Conservation (phyloP, 2,797 vertebrate species). For the Spondyliosoma cantharus region DNA sequence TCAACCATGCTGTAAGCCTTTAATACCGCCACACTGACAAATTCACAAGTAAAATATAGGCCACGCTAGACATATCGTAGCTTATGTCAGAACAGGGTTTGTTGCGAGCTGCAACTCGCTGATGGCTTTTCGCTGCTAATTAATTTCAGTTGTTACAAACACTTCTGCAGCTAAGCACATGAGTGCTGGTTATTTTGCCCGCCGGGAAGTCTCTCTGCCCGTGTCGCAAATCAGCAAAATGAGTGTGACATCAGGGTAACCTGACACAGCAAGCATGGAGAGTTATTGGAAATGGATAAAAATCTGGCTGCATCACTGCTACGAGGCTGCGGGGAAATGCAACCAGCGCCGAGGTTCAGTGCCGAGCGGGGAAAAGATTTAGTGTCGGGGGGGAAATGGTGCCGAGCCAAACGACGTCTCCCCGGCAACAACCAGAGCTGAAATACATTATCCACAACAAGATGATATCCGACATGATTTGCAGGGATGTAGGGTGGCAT, state of each 20-base stretch:
- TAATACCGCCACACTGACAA: conserved; percentile 65
- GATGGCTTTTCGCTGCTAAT: conserved; percentile 57
- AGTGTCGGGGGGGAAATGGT: conserved; percentile 51
- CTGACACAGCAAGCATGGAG: conserved; percentile 43
- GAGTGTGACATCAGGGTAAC: conserved; percentile 63
- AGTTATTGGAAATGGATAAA: conserved; percentile 66
- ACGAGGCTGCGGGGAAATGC: conserved; percentile 49
- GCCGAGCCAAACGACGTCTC: conserved; percentile 60
- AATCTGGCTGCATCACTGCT: conserved; percentile 48
- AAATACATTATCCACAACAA: conserved; percentile 58
- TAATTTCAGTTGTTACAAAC: conserved; percentile 61
- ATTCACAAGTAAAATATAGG: conserved; percentile 56
- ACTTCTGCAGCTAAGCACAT: conserved; percentile 37
- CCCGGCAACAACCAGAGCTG: conserved; percentile 66
- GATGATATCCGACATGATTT: conserved; percentile 57
- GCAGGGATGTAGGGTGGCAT: not conserved
- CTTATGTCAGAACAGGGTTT: conserved; percentile 51
- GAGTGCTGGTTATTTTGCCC: conserved; percentile 37
- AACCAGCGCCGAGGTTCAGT: conserved; percentile 34
- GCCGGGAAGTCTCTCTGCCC: conserved; percentile 47
- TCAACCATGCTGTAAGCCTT: conserved; percentile 58
- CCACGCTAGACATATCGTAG: conserved; percentile 33
- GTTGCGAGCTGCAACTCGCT: conserved; percentile 52
- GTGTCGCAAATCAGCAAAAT: conserved; percentile 37
- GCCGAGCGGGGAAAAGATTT: conserved; percentile 43